phyloP scores from a whole-genome alignment of 2,113 vertebrate species.

The Pogonocichla stellata region DNA sequence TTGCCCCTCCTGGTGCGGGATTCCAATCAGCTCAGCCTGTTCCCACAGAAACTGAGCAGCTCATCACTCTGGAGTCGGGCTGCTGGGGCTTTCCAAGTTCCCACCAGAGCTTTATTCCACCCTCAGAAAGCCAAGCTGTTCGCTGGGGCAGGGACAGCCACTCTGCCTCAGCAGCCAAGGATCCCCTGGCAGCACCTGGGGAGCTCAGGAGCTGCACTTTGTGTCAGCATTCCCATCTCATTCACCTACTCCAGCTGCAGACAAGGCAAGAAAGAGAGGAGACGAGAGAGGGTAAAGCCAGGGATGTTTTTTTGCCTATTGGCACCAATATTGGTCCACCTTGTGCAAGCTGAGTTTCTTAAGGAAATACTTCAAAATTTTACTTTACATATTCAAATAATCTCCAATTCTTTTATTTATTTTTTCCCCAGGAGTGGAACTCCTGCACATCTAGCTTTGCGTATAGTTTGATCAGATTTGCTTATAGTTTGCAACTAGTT shows the following conservation, averaged over 20 bases:
- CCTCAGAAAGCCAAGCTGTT: background rate
- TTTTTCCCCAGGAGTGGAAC: background rate
- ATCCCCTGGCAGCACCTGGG: rapidly evolving
- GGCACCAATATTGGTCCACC: background rate
- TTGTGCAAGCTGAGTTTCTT: constrained; percentile 1
- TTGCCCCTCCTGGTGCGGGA: background rate
- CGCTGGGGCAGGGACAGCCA: background rate
- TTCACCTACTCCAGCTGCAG: background rate
- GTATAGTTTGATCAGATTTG: background rate
- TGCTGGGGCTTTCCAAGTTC: background rate
- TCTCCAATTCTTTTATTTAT: constrained; percentile 20
- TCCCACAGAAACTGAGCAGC: constrained; percentile 64
- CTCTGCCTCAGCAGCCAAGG: background rate
- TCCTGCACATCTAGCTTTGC: constrained; percentile 49
- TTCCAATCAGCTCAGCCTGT: constrained; percentile 51
- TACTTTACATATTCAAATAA: constrained; percentile 41
- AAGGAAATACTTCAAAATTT: constrained; percentile 34
- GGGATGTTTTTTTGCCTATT: background rate
- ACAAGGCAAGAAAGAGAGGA: background rate
- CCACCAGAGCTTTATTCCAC: background rate
- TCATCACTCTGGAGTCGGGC: background rate
- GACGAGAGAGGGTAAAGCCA: background rate
- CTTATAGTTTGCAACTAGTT: background rate
- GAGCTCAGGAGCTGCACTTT: background rate
- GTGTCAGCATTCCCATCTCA: background rate